Base-by-base conservation (phyloP, 2,113 vertebrate genomes). In the Capricornis sumatraensis region DNA sequence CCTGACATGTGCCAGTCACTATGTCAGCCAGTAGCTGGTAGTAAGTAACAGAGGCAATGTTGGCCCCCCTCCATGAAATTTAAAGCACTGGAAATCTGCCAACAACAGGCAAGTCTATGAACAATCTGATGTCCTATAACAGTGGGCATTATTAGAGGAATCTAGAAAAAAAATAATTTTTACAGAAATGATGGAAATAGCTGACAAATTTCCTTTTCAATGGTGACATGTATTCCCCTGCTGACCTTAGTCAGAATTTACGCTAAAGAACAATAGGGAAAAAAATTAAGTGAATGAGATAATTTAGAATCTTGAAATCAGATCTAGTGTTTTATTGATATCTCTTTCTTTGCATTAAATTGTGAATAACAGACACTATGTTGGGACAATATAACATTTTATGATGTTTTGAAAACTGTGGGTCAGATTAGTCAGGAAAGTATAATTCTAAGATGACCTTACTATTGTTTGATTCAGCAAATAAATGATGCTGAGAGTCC, bases 371-470 rank as follows among this genome's bases (percentile, higher is more conserved):
- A 98, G 87, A 2, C 16, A 95, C 3, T 7, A 55, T 96, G 84
- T 64, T 96, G 58, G n/a, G 55, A 45, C 87, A 97, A 93, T 81
- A 92, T 36, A 45, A 83, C n/a, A 94, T 97, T 71, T 92, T 94
- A 47, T 28, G 16, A 2, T 76, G 74, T 94, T 58, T 91, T 71
- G 93, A 98, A 98, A 96, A 2, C 30, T 95, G 14, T 0, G 0
- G 8, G 53, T 97, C 78, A 94, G 33, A 52, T 64, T 95, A 87
- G 87, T 87, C 74, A 97, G 67, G 89, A 91, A 96, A 89, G 23
- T 33, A 4, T 95, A 98, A 97, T 97, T 97, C 89, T 97, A 85
- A 91, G 47, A 23, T 27, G 19, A 95, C 27, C 8, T 13, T 28
- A 81, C 85, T 78, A 95, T 43, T 79, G 47, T 87, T 97, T 95